These are phyloP conservation scores for Eugnorisma glareosa DNA, from an alignment of 2,888 invertebrate genomes.

Conservation along the genomic window DNA sequence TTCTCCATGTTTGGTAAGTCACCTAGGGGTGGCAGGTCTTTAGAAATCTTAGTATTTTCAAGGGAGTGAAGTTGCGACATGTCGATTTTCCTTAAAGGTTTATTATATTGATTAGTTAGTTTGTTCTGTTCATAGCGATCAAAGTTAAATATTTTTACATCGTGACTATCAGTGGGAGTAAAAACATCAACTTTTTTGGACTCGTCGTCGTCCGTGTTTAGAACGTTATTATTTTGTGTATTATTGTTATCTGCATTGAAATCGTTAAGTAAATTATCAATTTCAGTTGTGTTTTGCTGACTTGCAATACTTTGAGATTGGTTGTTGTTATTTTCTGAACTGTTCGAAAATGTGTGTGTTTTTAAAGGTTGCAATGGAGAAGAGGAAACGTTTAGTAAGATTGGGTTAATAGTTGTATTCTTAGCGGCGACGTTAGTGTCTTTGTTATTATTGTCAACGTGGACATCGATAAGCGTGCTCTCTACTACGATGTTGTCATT, in stretches of 20 bases:
- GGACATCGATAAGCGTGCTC: conserved; percentile 87
- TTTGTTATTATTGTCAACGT: conserved; percentile 85
- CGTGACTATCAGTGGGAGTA: conserved; percentile 80
- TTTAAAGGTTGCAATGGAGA: conserved; percentile 88
- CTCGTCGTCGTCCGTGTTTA: conserved; percentile 66
- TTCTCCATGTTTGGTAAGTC: conserved; percentile 77
- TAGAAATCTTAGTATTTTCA: conserved; percentile 88
- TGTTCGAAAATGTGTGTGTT: conserved; percentile 86
- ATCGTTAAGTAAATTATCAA: conserved; percentile 84
- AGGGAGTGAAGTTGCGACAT: conserved; percentile 87
- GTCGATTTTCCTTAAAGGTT: conserved; percentile 85
- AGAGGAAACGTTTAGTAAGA: conserved; percentile 86
- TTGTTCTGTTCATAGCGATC: conserved; percentile 89
- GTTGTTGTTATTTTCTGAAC: conserved; percentile 85
- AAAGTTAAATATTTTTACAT: conserved; percentile 89
- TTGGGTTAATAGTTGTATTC: conserved; percentile 83
- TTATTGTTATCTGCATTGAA: conserved; percentile 78
- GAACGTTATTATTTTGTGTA: conserved; percentile 76
- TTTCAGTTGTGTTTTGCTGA: conserved; percentile 81
- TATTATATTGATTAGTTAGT: conserved; percentile 79
- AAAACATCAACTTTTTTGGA: conserved; percentile 71
- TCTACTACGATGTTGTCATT: conserved; percentile 84
- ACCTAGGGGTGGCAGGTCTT: conserved; percentile 83
- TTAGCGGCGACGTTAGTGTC: conserved; percentile 78
- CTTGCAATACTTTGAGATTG: conserved; percentile 82